Conservation (phyloP, 30 jellyfish, hydroid and myxozoan species). For the Pseudorhiza aurosa region DNA sequence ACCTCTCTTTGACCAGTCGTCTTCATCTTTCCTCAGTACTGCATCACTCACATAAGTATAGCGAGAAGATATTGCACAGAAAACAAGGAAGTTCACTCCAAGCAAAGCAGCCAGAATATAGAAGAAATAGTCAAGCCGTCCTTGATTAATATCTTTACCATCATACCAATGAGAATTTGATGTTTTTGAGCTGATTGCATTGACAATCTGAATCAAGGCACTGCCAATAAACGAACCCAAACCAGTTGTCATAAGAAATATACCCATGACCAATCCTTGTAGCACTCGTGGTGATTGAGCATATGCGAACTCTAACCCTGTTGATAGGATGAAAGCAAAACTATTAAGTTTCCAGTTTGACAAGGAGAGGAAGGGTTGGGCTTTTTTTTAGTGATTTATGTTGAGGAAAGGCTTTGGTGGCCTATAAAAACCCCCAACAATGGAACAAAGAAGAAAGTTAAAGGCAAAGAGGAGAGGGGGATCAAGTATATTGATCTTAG, state of each 20-base stretch:
- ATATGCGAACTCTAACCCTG: conserved; percentile 92
- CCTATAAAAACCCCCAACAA: too few relatives aligned
- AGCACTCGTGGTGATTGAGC: conserved; percentile 93
- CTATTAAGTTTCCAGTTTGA: too few relatives aligned
- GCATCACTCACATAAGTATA: conserved; percentile 60
- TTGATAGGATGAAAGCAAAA: too few relatives aligned
- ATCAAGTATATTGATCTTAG: too few relatives aligned
- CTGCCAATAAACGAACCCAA: conserved; percentile 90
- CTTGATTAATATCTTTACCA: conserved; percentile 50
- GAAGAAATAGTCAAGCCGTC: conserved; percentile 67
- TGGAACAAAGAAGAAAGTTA: too few relatives aligned
- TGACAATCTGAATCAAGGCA: conserved; percentile 67
- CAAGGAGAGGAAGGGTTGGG: too few relatives aligned
- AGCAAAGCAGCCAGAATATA: conserved; percentile 71
- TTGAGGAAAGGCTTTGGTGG: too few relatives aligned
- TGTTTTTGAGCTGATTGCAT: conserved; percentile 6
- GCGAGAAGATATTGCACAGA: conserved; percentile 61
- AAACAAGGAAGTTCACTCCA: conserved; percentile 62
- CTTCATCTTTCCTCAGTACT: conserved; percentile 41
- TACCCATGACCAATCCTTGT: conserved; percentile 91
- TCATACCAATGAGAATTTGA: conserved; percentile 57
- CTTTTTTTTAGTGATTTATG: too few relatives aligned
- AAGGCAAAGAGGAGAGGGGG: too few relatives aligned
- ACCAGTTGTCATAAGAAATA: conserved; percentile 81
- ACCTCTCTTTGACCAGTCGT: conserved; percentile 32